These are phyloP conservation scores for Anthophora plumipes DNA, from an alignment of 2,888 invertebrate species.

Conservation along the genomic window DNA sequence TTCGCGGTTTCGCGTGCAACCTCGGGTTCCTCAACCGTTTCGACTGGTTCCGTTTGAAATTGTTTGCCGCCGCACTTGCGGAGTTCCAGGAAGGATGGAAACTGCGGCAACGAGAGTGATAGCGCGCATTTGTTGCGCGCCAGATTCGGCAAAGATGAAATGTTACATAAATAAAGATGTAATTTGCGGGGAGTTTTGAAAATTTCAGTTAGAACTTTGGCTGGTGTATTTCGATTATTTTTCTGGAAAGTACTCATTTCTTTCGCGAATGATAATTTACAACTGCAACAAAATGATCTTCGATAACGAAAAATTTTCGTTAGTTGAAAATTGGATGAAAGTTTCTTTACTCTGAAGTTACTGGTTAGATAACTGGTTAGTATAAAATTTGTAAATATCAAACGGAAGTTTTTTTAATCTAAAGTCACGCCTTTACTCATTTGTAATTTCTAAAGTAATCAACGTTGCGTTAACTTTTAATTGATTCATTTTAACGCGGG, in stretches of 20 bases:
- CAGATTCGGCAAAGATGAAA: slow-evolving; percentile 8
- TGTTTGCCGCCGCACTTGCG: background rate
- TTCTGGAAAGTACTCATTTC: background rate
- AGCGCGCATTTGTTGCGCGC: background rate
- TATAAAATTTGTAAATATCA: too few species aligned
- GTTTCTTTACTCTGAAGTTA: too few species aligned
- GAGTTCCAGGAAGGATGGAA: background rate
- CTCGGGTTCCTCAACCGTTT: slow-evolving; percentile 30
- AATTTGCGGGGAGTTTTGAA: background rate
- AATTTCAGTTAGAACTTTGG: background rate
- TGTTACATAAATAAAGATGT: background rate
- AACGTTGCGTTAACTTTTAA: too few species aligned
- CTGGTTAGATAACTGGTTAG: too few species aligned
- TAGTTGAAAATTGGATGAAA: too few species aligned
- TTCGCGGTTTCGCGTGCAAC: slow-evolving; percentile 21
- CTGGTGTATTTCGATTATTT: too few species aligned
- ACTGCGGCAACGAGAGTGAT: background rate
- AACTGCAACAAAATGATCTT: too few species aligned
- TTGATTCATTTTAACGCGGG: background rate
- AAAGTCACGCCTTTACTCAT: too few species aligned
- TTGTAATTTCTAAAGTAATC: too few species aligned
- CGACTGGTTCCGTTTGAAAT: slow-evolving; percentile 25
- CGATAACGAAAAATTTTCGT: too few species aligned
- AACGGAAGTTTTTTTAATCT: too few species aligned
- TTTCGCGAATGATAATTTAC: too few species aligned